These are phyloP conservation scores for Drosophila parthenogenetica DNA, from an alignment of 2,888 invertebrate species.

Conservation along the genomic window DNA sequence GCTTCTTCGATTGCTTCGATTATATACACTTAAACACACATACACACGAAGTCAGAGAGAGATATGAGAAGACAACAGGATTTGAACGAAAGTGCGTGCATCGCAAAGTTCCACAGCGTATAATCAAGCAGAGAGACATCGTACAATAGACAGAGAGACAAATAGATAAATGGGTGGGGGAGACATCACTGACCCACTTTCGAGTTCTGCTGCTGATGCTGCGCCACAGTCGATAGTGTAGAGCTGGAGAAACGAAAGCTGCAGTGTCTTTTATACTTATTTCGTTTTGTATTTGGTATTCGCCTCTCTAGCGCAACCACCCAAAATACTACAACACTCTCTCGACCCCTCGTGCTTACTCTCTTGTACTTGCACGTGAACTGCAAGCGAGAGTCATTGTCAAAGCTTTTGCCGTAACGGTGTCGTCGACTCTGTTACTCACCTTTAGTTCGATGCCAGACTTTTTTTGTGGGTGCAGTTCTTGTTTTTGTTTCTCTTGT, in stretches of 20 bases:
- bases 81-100: slow-evolving; percentile 1
- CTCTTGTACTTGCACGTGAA: slow-evolving; percentile 20
- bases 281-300: slow-evolving; percentile 7
- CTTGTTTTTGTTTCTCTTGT: slow-evolving; percentile 21
- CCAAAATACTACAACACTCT: not conserved
- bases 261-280: slow-evolving; percentile 15
- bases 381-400: slow-evolving; percentile 19
- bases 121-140: slow-evolving; percentile 25
- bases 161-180: slow-evolving; percentile 18
- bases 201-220: slow-evolving; percentile 19
- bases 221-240: slow-evolving; percentile 21
- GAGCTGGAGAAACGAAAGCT: slow-evolving; percentile 30
- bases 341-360: not conserved
- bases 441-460: slow-evolving; percentile 24
- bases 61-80: not conserved
- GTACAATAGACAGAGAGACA: slow-evolving; percentile 23
- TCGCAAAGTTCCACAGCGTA: slow-evolving; percentile 18
- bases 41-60: not conserved
- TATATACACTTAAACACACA: not conserved
- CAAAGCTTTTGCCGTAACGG: slow-evolving; percentile 12
- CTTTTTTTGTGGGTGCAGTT: slow-evolving; percentile 21
- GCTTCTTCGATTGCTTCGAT: not conserved
- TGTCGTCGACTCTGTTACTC: slow-evolving; percentile 20
- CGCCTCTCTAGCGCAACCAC: slow-evolving; percentile 3
- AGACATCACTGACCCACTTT: slow-evolving; percentile 52